Evolutionary conservation across 2,888 invertebrate genomes (phyloP).

Genomic region (Acleris cristana): DNA sequence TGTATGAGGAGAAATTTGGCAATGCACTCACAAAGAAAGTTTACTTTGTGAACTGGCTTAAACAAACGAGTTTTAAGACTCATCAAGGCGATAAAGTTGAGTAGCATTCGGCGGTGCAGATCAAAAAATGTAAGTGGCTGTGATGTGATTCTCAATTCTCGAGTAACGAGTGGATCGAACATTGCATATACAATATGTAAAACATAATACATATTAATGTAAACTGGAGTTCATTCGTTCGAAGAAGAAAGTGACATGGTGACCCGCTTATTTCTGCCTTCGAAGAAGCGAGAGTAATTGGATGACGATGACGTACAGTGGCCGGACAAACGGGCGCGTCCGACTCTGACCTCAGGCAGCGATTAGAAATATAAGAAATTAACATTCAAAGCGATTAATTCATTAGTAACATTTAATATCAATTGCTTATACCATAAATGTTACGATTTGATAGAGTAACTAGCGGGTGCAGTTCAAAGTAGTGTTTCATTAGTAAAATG

Average conservation of each 20-base stretch:
- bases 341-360: slow-evolving; percentile 41
- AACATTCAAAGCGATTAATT: slow-evolving; percentile 18
- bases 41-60: slow-evolving; percentile 65
- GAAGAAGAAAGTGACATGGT: slow-evolving; percentile 74
- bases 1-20: slow-evolving; percentile 74
- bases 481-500: slow-evolving; percentile 64
- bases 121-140: slow-evolving; percentile 10
- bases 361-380: slow-evolving; percentile 31
- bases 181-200: slow-evolving; percentile 42
- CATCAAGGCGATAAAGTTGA: slow-evolving; percentile 43
- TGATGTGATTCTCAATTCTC: slow-evolving; percentile 18
- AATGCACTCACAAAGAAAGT: slow-evolving; percentile 77
- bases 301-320: slow-evolving; percentile 57
- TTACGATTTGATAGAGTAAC: slow-evolving; percentile 47
- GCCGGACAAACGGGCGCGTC: slow-evolving; percentile 29
- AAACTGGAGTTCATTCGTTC: slow-evolving; percentile 45
- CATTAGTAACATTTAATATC: slow-evolving; percentile 3
- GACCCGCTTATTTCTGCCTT: slow-evolving; percentile 61
- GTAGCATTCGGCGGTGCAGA: slow-evolving; percentile 39
- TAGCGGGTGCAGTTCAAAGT: slow-evolving; percentile 51
- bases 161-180: slow-evolving; percentile 10
- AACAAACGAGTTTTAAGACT: slow-evolving; percentile 65
- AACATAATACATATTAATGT: slow-evolving; percentile 47
- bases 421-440: slow-evolving; percentile 22
- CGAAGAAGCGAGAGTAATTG: slow-evolving; percentile 68